Evolutionary conservation across 2,797 vertebrate genomes (phyloP), one percentile per base, ranked within the genome.

Genomic region (Huso huso): DNA sequence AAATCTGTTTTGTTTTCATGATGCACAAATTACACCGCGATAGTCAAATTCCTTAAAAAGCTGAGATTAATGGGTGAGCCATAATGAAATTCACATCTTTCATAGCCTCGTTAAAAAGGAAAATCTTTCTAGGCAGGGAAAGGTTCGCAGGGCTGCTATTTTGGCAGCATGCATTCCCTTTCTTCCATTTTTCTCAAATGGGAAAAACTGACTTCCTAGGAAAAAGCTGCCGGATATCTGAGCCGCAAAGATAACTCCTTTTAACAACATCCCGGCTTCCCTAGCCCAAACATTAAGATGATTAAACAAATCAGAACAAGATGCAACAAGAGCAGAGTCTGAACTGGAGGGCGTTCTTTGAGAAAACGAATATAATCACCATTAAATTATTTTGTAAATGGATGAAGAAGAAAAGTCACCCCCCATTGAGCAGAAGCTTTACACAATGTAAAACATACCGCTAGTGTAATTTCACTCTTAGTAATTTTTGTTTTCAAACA

Each of bases 221-320:
- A 93, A 96, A 94, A 88, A 86, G 86, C 91, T 92, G 94, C 93
- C 93, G 93, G 95, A 96, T 94, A 89, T 95, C 92, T 95, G 93
- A 92, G 86, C 82, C 72, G 84, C 83, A 84, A 88, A 93, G 94
- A 97, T 95, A 94, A 93, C 88, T 89, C 87, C 86, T 83, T 78
- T 74, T 86, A 91, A 91, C 88, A 94, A 88, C 90, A 91, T 86
- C 85, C 83, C 81, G 37, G 83, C 83, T 92, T 90, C 89, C 87
- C 87, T 85, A 94, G 88, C 89, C 87, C 90, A 90, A 93, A 93
- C 89, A 93, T 71, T 79, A 80, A 85, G 86, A 84, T 83, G 84
- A 82, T 85, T 83, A 82, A 83, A 82, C 72, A 0, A 78, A 87
- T 83, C 80, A 81, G 83, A 82, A 84, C 82, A 83, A 84, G 82